Evolutionary conservation across 1,140 invertebrate genomes (phyloP), one percentile per base, ranked within the genome.

Genomic region (Cylas formicarius): DNA sequence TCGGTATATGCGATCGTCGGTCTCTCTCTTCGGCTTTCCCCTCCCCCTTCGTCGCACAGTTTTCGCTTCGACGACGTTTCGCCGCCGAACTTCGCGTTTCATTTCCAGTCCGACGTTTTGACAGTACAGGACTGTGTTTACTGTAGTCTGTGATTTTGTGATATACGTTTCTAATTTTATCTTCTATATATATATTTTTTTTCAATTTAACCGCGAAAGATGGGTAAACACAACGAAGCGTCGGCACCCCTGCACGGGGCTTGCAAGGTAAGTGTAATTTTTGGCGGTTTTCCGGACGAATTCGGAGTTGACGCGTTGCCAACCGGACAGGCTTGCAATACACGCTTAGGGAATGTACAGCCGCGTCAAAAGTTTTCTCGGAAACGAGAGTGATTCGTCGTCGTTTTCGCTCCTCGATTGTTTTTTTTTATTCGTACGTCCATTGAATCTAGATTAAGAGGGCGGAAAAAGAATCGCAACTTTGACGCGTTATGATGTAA

Each of bases 211-310:
- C 4, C 11, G 19, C 45, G 29, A 41, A 53, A 43, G 22, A 53
- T 53, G 52, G 29, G 21, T 29, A 50, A 50, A 23, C 49, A 38
- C 29, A 43, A 36, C 44, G 39, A 48, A 35, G 29, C 28, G 29
- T 13, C 43, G 5, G 41, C 38, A 16, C 52, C 50, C 26, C 50
- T 58, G 29, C 48, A 50, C 24, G 46, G 43, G 51, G 48, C 42
- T 41, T 53, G 47, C 48, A 58, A 58, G 54, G 54, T 57, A 57
- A 53, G n/a, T 48, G 2, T 27, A 11, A 40, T 38, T 48, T 36
- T 41, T 35, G 21, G 16, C 32, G 14, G 40, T 33, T 39, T 52
- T 37, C 22, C 7, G n/a, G 38, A 35, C 17, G 29, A 20, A 50
- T 42, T 34, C 43, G 28, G 33, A 35, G 11, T 46, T 42, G 39